Percentiles rank a stretch among this genome's conserved stretches.
These are phyloP conservation scores for Dorcus hopei DNA, from an alignment of 2,888 invertebrate species.

Conservation along the genomic window DNA sequence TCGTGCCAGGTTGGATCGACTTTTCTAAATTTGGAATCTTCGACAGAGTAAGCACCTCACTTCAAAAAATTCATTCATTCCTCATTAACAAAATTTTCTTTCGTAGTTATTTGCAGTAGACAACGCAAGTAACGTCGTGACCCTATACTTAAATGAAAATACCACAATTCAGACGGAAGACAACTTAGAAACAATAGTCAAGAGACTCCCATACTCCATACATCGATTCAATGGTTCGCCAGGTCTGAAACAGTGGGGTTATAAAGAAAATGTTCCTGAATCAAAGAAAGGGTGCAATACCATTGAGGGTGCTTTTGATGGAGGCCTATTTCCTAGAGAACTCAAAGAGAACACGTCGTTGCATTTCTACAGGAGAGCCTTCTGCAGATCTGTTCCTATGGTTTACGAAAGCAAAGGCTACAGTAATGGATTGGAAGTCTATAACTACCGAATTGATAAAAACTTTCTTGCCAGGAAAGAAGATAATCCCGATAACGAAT, in stretches of 20 bases:
- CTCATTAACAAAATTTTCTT: constrained; percentile 9
- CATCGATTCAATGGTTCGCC: constrained; percentile 62
- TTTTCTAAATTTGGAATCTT: constrained; percentile 78
- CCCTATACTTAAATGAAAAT: constrained; percentile 42
- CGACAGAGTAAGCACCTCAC: constrained; percentile 63
- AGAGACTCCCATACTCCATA: constrained; percentile 54
- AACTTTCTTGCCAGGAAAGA: constrained; percentile 57
- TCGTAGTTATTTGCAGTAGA: constrained; percentile 58
- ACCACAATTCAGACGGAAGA: constrained; percentile 42
- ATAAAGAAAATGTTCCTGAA: constrained; percentile 34
- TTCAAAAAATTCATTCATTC: background rate
- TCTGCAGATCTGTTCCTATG: constrained; percentile 69
- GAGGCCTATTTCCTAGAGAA: constrained; percentile 64
- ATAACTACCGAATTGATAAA: constrained; percentile 60
- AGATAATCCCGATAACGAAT: constrained; percentile 59
- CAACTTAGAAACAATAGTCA: constrained; percentile 27
- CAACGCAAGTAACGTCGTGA: constrained; percentile 59
- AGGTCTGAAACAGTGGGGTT: constrained; percentile 70
- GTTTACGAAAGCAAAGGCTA: constrained; percentile 44
- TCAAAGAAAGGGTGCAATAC: constrained; percentile 63
- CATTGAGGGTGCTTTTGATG: constrained; percentile 68
- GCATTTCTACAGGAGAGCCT: constrained; percentile 67
- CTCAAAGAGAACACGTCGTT: constrained; percentile 56
- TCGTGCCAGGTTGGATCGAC: constrained; percentile 74
- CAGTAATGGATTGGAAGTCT: constrained; percentile 56